Base-by-base conservation (phyloP, 35 echinoderm and acorn worm species). In the Anneissia japonica region DNA sequence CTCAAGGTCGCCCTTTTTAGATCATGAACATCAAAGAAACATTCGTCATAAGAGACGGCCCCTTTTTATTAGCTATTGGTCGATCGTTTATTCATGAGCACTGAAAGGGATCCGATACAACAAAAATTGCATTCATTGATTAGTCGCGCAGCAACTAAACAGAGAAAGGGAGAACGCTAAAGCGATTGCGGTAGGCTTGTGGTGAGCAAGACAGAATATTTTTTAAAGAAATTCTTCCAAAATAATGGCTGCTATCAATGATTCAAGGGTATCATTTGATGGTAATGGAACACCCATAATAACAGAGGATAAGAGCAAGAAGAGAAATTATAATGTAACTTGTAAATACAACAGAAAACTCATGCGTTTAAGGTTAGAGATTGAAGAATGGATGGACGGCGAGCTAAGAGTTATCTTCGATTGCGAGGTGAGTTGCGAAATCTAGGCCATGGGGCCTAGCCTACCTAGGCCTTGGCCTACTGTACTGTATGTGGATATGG, bases 311-410 rank as follows among this genome's bases (percentile, higher is more conserved):
- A 89, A 75, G 37, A 41, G 28, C 4, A 82, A 40, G 39, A 55
- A 36, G 34, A 74, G 55, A 89, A 79, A 89, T 9, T 56, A 89
- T 32, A 79, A 89, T 74, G 74, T 88, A 74, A 93, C 91, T 37
- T 77, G 76, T 26, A 93, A 93, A 89, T 93, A 93, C 41, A 82
- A 93, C 40, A 81, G 86, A 28, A 93, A 93, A 89, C 74, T 72
- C 4, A 93, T 88, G 86, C 75, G 91, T 32, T 30, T 88, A 35
- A 39, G 91, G n/a, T 84, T 93, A 46, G 73, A 93, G 31, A 84
- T 93, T 73, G 91, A 93, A 75, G 91, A 93, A 79, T 93, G 91
- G 91, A 93, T 93, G 91, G 91, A 93, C 56, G 75, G 75, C 13
- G 73, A 93, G 74, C 77, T 93, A 28, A 36, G 86, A 72, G 82